Base-by-base conservation (phyloP, 1,140 invertebrate species). In the Drosophila pandora region DNA sequence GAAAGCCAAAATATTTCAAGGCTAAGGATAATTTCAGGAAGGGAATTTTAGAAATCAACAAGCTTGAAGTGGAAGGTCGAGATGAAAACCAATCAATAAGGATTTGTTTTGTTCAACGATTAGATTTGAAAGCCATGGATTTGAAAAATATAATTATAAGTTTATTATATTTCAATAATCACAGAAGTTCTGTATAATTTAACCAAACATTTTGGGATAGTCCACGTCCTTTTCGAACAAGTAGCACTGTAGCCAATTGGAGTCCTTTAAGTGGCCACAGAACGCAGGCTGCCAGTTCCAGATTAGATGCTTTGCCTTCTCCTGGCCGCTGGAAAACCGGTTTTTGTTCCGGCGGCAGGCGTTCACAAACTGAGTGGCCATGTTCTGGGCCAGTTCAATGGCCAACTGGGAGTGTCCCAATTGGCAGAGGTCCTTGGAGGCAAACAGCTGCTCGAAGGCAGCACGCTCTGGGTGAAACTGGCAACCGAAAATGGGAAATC, bases 391-490 rank as follows among this genome's bases (percentile, higher is more conserved):
- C 0, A 94, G 92, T 81, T 92, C 93, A 91, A 90, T 92, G 85
- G 7, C 96, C 43, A 94, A 90, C 0, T 54, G 32, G 0, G 93
- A 92, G 75, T 88, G 62, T 0, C 63, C n/a, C 8, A 6, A 6
- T 0, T 28, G 96, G 95, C 0, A 95, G 92, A 60, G 93, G 12
- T 93, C 93, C 48, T 92, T 81, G 1, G 91, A 92, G 1, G 91
- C 92, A 0, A 73, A 64, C 2, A 93, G 93, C 95, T 96, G 97
- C 91, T 98, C 97, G 81, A 95, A 98, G 1, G 94, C 90, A 78
- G 95, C 95, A 82, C 98, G 98, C 91, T 99, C 97, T 1, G 97
- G 97, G 92, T 99, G 97, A 91, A 97, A 98, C 89, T 98, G 97
- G 0, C 96, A 91, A 2, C 95, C 97, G 90, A 96, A 98, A 87